Base-by-base conservation (phyloP, 2,113 vertebrate genomes). In the Acrocephalus arundinaceus region DNA sequence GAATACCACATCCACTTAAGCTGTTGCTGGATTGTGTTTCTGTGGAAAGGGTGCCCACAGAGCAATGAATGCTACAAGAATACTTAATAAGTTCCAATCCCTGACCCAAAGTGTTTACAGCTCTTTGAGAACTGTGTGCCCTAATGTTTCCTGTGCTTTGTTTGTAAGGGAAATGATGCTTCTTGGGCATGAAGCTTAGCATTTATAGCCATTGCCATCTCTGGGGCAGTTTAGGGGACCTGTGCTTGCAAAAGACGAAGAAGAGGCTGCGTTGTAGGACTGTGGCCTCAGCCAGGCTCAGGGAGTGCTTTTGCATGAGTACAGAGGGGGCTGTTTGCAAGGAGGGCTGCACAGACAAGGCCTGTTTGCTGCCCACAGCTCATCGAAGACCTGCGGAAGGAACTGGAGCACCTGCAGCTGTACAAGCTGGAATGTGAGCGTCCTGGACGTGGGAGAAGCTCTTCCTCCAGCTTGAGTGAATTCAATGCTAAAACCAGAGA, bases 351-450 rank as follows among this genome's bases (percentile, higher is more conserved):
- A 78, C 55, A 70, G 8, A 51, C 61, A 22, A 20, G 48, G 49
- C 27, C 72, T 85, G 13, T 63, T 84, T 97, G 61, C 37, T 78
- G 48, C 90, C 95, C 93, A 4, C 97, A 99, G 99, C 98, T 99
- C 85, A 99, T 99, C 7, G 99, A 99, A 80, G 99, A 99, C 95
- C 89, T 99, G 87, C 97, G 99, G 48, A 98, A 99, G 96, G 99
- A 99, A 52, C 97, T 99, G 95, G 99, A 99, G 91, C 98, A 99
- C 94, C 90, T 99, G 94, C 99, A 99, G 97, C 96, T 99, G 51
- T 99, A 98, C 95, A 99, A 99, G 90, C 97, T 99, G 97, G 99
- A 99, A 80, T 97, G 98, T 2, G 99, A 99, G 92, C 98, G 98
- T 54, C 97, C 98, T 0, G 98, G 99, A 16, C 97, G 99, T 33